Base-by-base conservation (phyloP, 2,888 invertebrate genomes). In the Luperina testacea region DNA sequence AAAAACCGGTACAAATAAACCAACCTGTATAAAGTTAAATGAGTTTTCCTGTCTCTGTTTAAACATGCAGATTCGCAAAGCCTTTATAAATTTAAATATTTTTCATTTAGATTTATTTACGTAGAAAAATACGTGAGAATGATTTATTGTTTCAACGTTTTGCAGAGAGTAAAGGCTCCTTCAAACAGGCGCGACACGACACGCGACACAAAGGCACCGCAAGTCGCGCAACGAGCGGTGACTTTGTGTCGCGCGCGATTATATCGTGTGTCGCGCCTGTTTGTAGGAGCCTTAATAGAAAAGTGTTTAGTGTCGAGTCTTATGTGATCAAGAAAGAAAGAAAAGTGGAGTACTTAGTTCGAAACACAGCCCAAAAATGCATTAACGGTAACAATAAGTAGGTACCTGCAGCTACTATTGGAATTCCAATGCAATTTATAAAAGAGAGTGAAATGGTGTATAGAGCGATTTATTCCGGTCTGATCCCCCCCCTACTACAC, bases 11-110 rank as follows among this genome's bases (percentile, higher is more conserved):
- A 48, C 15, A 48, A 48, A 48, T 6, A 5, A 5, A 17, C 17
- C 17, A 51, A 51, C 51, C 17, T 51, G 53, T 53, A 81, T 65
- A 75, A 75, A 82, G 59, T 67, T 67, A 68, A 74, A 61, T 61
- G 51, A 53, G 51, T 53, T 81, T 68, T 13, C 32, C 59, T 53
- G 51, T 59, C 59, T 81, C 51, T 75, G 45, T 79, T 53, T 73
- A 67, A 24, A 45, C 65, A 24, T 17, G 59, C 65, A 45, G 82
- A 53, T 27, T 67, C 51, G 15, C 15, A 24, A 79, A 75, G 8
- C 42, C 42, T 67, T 61, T 67, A 42, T 67, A 32, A 82, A 80
- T 75, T 45, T 27, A 81, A 61, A 61, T 45, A 61, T 53, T 45
- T 38, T 32, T 51, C 65, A 81, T 48, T 13, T 48, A 64, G 2